Percentiles rank a stretch among this genome's conserved stretches.
Conservation (phyloP, 2,113 vertebrate genomes). For the Oncorhynchus nerka region DNA sequence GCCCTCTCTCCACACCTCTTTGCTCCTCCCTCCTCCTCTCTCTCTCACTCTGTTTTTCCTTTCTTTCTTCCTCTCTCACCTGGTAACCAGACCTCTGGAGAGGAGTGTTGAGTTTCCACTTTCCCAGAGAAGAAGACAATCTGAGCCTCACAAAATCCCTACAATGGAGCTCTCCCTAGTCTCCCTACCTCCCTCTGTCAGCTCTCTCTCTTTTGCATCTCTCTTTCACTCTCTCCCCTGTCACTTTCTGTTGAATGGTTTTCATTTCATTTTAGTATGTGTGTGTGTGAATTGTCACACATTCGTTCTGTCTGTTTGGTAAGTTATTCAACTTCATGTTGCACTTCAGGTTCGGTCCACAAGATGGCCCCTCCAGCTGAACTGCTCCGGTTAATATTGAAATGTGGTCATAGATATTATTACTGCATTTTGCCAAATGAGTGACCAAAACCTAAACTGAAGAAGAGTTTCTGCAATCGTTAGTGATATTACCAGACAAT, state of each 20-base stretch:
- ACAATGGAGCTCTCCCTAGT: constrained; percentile 60
- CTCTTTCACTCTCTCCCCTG: no score
- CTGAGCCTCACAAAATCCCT: constrained; percentile 70
- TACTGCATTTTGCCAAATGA: no score
- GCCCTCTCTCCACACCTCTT: constrained; percentile 64
- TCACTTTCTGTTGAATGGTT: no score
- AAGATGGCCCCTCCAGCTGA: background rate
- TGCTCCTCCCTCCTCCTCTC: constrained; percentile 31
- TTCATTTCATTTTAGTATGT: no score
- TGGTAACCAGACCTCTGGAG: constrained; percentile 77
- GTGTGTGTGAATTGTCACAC: no score
- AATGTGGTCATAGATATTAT: no score
- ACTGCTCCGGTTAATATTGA: background rate
- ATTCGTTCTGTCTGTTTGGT: background rate
- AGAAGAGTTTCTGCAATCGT: no score
- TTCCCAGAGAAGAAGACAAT: constrained; percentile 79
- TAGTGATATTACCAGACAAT: background rate
- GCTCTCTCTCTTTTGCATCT: background rate
- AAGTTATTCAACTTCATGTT: background rate
- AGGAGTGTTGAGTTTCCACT: constrained; percentile 77
- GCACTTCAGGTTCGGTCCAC: background rate
- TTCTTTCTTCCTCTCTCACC: constrained; percentile 71
- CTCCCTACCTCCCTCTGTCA: background rate
- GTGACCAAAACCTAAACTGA: no score
- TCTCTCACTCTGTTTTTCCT: constrained; percentile 51